Percentiles rank a stretch among this genome's conserved stretches.
These are phyloP conservation scores for Sepioteuthis lessoniana DNA, from an alignment of 2,888 invertebrate species.

Conservation along the genomic window DNA sequence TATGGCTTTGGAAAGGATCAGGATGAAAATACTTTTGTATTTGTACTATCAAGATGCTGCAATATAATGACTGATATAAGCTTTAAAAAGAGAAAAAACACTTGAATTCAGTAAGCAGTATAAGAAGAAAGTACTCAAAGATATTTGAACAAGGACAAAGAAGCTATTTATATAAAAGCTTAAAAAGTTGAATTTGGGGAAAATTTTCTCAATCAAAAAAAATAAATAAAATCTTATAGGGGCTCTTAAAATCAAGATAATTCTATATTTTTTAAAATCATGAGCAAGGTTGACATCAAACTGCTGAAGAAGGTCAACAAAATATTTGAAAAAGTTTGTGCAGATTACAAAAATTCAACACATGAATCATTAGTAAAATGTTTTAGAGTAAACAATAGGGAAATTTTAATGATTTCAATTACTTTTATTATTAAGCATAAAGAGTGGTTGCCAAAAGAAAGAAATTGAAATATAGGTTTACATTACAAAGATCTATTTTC, in stretches of 20 bases:
- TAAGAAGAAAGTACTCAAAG: not conserved
- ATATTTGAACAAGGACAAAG: slow-evolving; percentile 17
- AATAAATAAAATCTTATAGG: not conserved
- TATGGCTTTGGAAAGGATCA: slow-evolving; percentile 17
- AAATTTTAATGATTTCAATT: not conserved
- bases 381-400: not conserved
- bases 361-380: not conserved
- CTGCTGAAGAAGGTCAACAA: not conserved
- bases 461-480: not conserved
- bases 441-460: not conserved
- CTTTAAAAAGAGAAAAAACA: slow-evolving; percentile 1
- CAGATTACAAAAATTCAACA: not conserved
- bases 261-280: not conserved
- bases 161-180: not conserved
- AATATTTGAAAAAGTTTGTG: not conserved
- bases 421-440: not conserved
- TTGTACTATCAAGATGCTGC: slow-evolving; percentile 3
- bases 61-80: slow-evolving; percentile 20
- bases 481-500: not conserved
- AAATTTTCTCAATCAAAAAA: not conserved
- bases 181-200: slow-evolving; percentile 33
- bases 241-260: not conserved
- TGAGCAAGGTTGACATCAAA: not conserved
- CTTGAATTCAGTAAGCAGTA: not conserved
- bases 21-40: not conserved